phyloP scores from a whole-genome alignment of 2,113 vertebrate species.

The pig (Sus scrofa) region DNA sequence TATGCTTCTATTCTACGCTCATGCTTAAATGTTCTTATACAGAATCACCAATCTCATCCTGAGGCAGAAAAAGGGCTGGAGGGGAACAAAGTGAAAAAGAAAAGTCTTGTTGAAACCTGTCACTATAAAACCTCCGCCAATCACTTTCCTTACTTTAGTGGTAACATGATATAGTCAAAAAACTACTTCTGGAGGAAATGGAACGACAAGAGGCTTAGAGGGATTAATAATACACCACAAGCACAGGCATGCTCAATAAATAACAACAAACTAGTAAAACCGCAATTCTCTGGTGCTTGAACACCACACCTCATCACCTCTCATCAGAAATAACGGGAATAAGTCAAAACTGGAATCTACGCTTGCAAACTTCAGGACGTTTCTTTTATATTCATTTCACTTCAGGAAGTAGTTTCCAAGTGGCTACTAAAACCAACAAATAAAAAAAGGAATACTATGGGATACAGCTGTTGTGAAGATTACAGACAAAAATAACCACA shows the following conservation, averaged over 20 bases:
- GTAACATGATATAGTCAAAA: not conserved
- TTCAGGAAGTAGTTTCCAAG: not conserved
- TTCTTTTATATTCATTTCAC: not conserved
- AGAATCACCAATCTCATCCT: slow-evolving; percentile 90
- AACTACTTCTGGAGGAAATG: not conserved
- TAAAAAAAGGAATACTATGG: not conserved
- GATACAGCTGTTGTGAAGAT: not conserved
- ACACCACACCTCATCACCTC: not conserved
- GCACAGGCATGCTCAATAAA: not conserved
- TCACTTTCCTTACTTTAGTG: not conserved
- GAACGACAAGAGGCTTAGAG: not conserved
- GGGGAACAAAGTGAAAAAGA: not conserved
- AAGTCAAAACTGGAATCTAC: not conserved
- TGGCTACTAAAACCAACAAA: not conserved
- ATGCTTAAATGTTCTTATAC: slow-evolving; percentile 91
- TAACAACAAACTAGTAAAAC: slow-evolving; percentile 8
- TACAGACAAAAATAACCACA: not conserved
- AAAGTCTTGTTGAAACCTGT: not conserved
- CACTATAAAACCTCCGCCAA: not conserved
- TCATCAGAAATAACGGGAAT: not conserved
- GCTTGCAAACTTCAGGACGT: not conserved
- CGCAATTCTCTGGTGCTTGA: not conserved
- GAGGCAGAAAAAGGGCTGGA: slow-evolving; percentile 50
- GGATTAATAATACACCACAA: not conserved
- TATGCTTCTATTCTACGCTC: slow-evolving; percentile 92